Conservation (phyloP, 2,888 invertebrate species). For the Andrena hattorfiana region DNA sequence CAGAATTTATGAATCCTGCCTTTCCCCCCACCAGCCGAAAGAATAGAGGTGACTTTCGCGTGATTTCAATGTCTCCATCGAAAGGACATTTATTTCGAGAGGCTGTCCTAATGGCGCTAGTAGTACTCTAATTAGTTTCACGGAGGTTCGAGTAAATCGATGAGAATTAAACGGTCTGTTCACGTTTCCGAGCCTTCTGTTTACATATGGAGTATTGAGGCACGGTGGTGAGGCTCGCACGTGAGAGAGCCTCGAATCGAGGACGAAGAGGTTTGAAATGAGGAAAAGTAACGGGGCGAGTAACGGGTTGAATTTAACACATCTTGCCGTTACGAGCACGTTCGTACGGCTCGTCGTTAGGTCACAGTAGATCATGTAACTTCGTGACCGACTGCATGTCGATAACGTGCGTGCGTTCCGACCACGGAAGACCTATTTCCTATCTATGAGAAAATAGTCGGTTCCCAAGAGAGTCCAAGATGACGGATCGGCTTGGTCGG, state of each 20-base stretch:
- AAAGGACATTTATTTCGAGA: not conserved
- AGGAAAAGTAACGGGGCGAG: conserved; percentile 79
- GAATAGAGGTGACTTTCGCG: not conserved
- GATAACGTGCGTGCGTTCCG: not conserved
- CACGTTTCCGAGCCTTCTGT: conserved; percentile 20
- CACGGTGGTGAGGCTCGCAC: conserved; percentile 32
- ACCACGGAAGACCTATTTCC: conserved; percentile 3
- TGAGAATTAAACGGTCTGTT: conserved; percentile 15
- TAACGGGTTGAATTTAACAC: conserved; percentile 76
- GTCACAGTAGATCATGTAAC: conserved; percentile 56
- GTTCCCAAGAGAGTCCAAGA: not conserved
- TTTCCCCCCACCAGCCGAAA: not conserved
- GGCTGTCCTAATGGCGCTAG: not conserved
- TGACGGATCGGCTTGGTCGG: not conserved
- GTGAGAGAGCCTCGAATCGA: conserved; percentile 64
- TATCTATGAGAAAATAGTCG: not conserved
- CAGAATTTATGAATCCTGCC: not conserved
- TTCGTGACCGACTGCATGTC: conserved; percentile 18
- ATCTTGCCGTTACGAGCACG: conserved; percentile 64
- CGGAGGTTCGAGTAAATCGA: not conserved
- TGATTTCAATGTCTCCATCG: not conserved
- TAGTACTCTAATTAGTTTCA: not conserved
- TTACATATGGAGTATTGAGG: conserved; percentile 39
- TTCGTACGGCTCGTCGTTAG: conserved; percentile 51
- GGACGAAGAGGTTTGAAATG: conserved; percentile 73